Conservation (phyloP, 2,888 invertebrate genomes). For the Augiades crinisus region DNA sequence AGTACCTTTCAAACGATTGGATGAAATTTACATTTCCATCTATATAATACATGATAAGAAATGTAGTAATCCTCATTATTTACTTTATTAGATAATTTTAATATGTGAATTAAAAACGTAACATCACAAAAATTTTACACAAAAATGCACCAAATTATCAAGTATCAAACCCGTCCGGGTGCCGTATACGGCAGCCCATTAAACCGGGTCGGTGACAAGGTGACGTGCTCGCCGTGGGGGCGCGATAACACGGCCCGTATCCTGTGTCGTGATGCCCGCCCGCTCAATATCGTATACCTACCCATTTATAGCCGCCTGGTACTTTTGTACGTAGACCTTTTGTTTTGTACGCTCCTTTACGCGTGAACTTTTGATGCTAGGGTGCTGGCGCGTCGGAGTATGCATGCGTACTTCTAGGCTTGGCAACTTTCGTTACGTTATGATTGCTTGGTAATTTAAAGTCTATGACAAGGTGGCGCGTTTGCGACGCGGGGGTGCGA, state of each 20-base stretch:
- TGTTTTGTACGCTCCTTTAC: conserved; percentile 14
- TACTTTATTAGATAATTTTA: no score
- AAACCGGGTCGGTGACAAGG: conserved; percentile 78
- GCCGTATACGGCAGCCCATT: conserved; percentile 68
- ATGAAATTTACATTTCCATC: no score
- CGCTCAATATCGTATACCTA: conserved; percentile 55
- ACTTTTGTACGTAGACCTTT: conserved; percentile 46
- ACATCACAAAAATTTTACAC: no score
- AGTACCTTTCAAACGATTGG: no score
- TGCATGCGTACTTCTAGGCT: no score
- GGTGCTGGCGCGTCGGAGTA: no score
- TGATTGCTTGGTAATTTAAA: conserved; percentile 7
- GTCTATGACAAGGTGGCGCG: conserved; percentile 11
- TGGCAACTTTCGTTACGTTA: neutral
- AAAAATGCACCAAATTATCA: conserved; percentile 26
- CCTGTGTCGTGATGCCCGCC: conserved; percentile 60
- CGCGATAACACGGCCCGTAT: conserved; percentile 70
- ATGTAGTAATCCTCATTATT: no score
- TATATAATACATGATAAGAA: no score
- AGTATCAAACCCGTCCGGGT: conserved; percentile 56
- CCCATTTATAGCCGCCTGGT: conserved; percentile 58
- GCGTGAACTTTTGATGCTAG: conserved; percentile 3
- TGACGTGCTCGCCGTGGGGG: conserved; percentile 67
- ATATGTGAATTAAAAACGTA: no score
- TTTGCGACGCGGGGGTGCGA: neutral